Evolutionary conservation across 2,888 invertebrate genomes (phyloP).

Genomic region (Villa cingulata): DNA sequence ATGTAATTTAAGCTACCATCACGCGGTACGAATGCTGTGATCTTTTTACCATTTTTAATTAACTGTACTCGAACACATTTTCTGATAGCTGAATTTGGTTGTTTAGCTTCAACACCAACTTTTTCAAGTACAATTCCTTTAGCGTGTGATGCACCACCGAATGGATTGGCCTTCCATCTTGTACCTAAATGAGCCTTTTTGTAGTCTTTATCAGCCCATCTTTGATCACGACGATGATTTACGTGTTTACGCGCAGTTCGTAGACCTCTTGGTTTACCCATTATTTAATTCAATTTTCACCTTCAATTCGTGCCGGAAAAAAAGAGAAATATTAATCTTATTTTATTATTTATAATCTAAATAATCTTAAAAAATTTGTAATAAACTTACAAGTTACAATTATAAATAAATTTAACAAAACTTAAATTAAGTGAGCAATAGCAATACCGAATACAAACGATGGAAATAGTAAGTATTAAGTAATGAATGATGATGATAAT

Average conservation of each 20-base stretch:
- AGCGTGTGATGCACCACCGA: conserved; percentile 98
- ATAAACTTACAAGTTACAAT: no score
- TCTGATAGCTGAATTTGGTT: conserved; percentile 98
- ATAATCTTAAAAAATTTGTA: no score
- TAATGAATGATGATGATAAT: no score
- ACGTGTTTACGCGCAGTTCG: conserved; percentile 98
- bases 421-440: no score
- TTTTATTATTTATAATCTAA: no score
- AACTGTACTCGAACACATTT: conserved; percentile 98
- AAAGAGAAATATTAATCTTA: no score
- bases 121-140: conserved; percentile 99
- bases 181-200: conserved; percentile 99
- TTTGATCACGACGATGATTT: conserved; percentile 91
- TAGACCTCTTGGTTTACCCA: conserved; percentile 98
- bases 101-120: conserved; percentile 99
- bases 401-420: no score
- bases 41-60: conserved; percentile 99
- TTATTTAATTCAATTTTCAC: no score
- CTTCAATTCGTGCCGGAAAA: no score
- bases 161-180: conserved; percentile 99
- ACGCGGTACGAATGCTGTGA: conserved; percentile 98
- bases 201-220: conserved; percentile 99
- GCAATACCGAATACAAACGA: no score
- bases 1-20: conserved; percentile 99
- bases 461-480: no score